Percentiles rank a stretch among this genome's conserved stretches.
Evolutionary conservation across 2,888 invertebrate species (phyloP).

Genomic region (Barypeithes pellucidus): DNA sequence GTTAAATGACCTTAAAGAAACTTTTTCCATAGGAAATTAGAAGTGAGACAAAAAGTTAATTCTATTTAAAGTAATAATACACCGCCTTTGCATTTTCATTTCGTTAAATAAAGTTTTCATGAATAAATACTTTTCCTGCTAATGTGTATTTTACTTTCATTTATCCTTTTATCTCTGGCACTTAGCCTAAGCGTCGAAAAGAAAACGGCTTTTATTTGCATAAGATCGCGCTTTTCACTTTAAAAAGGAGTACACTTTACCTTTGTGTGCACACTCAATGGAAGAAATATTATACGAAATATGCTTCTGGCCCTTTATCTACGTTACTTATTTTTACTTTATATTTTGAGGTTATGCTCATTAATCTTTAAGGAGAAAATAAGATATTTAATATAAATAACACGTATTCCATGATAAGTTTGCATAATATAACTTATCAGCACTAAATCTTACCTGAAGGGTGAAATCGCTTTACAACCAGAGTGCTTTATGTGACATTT

Average conservation of each 20-base stretch:
- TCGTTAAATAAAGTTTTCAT: slow-evolving; percentile 48
- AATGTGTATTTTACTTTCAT: slow-evolving; percentile 53
- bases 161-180: slow-evolving; percentile 52
- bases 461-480: too few species aligned
- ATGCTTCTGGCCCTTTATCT: slow-evolving; percentile 17
- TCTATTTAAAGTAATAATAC: background rate
- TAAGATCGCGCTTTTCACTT: slow-evolving; percentile 52
- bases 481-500: too few species aligned
- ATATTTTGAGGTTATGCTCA: background rate
- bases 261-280: slow-evolving; percentile 49
- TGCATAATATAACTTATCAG: too few species aligned
- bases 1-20: too few species aligned
- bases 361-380: background rate
- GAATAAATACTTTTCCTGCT: slow-evolving; percentile 49
- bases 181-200: slow-evolving; percentile 49
- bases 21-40: background rate
- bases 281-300: slow-evolving; percentile 47
- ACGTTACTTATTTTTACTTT: background rate
- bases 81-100: slow-evolving; percentile 35
- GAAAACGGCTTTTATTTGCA: slow-evolving; percentile 53
- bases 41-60: background rate
- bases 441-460: too few species aligned
- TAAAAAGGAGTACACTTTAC: slow-evolving; percentile 40
- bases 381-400: background rate
- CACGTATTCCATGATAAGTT: too few species aligned